A percentile compares a stretch with the other conserved stretches of the same genome.
Conservation (phyloP, 2,113 vertebrate genomes). For the Platichthys stellatus region DNA sequence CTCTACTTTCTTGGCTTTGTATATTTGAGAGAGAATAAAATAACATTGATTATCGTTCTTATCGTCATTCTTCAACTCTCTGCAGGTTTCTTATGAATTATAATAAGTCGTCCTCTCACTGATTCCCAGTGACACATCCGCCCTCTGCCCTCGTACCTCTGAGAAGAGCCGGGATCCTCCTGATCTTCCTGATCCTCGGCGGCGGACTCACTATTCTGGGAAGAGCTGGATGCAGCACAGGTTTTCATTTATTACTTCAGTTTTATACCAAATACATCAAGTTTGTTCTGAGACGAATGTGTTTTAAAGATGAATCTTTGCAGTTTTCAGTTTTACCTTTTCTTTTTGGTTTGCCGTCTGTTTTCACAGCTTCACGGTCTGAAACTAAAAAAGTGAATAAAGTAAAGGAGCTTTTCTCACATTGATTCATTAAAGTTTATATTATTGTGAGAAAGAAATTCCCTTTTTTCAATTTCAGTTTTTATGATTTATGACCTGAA, state of each 20-base stretch:
- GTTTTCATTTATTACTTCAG: too few species aligned
- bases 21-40: conserved; percentile 1
- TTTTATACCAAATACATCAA: too few species aligned
- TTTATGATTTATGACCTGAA: background rate
- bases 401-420: too few species aligned
- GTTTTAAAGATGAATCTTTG: background rate
- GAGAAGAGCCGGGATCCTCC: conserved; percentile 31
- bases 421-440: too few species aligned
- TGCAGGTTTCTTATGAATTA: too few species aligned
- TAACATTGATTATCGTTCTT: background rate
- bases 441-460: too few species aligned
- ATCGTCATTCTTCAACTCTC: background rate
- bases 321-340: conserved; percentile 37
- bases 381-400: background rate
- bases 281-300: background rate
- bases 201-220: conserved; percentile 52
- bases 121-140: too few species aligned
- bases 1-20: conserved; percentile 51
- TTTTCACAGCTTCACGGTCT: conserved; percentile 51
- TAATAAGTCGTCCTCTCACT: too few species aligned
- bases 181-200: conserved; percentile 25
- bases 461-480: background rate
- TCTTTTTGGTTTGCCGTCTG: conserved; percentile 29
- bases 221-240: conserved; percentile 45
- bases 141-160: conserved; percentile 42